These are phyloP conservation scores for Leptinotarsa haldemani DNA, from an alignment of 2,888 invertebrate genomes.

Conservation along the genomic window DNA sequence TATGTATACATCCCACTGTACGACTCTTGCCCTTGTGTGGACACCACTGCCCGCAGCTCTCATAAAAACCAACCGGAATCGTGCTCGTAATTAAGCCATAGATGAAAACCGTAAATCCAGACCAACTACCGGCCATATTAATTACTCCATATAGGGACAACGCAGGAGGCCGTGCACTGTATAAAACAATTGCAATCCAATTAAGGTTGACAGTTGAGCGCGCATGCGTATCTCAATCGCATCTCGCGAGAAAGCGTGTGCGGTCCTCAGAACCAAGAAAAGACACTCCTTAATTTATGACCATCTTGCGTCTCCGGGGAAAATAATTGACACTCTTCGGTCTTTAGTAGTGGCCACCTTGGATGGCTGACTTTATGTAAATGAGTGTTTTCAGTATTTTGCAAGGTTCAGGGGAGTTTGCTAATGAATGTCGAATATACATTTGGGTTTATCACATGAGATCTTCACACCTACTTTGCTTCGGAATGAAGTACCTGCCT, in stretches of 20 bases:
- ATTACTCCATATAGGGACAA: conserved; percentile 56
- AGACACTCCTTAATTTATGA: conserved; percentile 60
- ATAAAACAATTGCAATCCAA: conserved; percentile 51
- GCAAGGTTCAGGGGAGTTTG: conserved; percentile 23
- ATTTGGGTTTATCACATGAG: not conserved
- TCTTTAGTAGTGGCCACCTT: conserved; percentile 54
- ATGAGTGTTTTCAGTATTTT: conserved; percentile 33
- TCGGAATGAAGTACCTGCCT: not conserved
- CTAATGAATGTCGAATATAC: not conserved
- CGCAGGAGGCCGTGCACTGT: conserved; percentile 46
- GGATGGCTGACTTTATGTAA: conserved; percentile 37
- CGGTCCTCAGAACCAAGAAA: conserved; percentile 55
- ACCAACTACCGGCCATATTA: conserved; percentile 51
- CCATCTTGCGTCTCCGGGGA: conserved; percentile 57
- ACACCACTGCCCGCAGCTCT: conserved; percentile 18
- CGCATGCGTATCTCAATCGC: conserved; percentile 57
- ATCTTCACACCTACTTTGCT: conserved; percentile 12
- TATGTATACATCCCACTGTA: not conserved
- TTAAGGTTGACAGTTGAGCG: conserved; percentile 44
- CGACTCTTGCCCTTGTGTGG: not conserved
- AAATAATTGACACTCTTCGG: conserved; percentile 60
- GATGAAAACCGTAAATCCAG: conserved; percentile 41
- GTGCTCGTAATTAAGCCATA: conserved; percentile 50
- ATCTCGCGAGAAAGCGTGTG: conserved; percentile 58
- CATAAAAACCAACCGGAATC: conserved; percentile 26